These are phyloP conservation scores for Plutella xylostella DNA, from an alignment of 2,888 invertebrate species.

Conservation along the genomic window DNA sequence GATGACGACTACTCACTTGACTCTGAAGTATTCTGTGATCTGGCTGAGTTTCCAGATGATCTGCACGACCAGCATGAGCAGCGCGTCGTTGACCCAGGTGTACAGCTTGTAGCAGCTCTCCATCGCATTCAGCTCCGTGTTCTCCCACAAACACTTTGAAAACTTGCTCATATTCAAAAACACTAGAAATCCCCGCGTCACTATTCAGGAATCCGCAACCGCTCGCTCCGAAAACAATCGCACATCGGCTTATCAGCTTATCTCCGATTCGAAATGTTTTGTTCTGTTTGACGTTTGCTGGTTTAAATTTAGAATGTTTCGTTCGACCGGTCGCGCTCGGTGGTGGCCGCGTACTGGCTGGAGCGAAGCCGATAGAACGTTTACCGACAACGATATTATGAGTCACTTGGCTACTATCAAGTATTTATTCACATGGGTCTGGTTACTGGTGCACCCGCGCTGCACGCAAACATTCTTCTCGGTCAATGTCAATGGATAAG, in stretches of 20 bases:
- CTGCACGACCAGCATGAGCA: slow-evolving; percentile 58
- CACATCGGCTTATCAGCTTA: too few relatives aligned
- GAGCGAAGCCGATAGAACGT: neutral
- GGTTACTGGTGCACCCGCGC: too few relatives aligned
- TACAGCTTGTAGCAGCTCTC: slow-evolving; percentile 58
- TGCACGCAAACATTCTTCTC: too few relatives aligned
- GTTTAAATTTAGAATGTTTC: too few relatives aligned
- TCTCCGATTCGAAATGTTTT: too few relatives aligned
- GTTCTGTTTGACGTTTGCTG: too few relatives aligned
- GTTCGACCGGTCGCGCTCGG: too few relatives aligned
- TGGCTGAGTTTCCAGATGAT: slow-evolving; percentile 65
- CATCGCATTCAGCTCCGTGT: slow-evolving; percentile 44
- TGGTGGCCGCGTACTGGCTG: neutral
- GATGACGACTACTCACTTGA: slow-evolving; percentile 41
- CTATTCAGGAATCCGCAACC: too few relatives aligned
- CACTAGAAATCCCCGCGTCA: too few relatives aligned
- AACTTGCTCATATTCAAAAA: slow-evolving; percentile 50
- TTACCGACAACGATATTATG: neutral
- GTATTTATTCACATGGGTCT: slow-evolving; percentile 4
- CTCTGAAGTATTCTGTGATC: slow-evolving; percentile 56
- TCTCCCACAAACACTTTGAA: slow-evolving; percentile 50
- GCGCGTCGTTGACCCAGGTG: slow-evolving; percentile 59
- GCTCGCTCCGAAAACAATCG: too few relatives aligned
- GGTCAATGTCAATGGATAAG: too few relatives aligned
- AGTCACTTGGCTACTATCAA: slow-evolving; percentile 1